phyloP scores from a whole-genome alignment of 2,888 invertebrate species.

The Oxycera nigricornis region DNA sequence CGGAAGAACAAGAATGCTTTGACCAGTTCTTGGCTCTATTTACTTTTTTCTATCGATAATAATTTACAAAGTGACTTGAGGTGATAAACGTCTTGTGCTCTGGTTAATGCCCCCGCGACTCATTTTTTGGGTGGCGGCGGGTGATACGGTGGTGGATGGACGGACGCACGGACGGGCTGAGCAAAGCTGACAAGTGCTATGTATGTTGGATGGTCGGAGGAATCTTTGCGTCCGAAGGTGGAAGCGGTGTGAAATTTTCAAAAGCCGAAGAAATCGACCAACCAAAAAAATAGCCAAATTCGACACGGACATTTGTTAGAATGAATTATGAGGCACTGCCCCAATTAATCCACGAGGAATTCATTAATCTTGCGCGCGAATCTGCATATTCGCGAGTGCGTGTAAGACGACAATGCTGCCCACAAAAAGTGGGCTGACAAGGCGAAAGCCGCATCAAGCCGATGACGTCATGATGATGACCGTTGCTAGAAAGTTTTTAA shows the following conservation, averaged over 20 bases:
- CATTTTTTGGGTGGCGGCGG: background rate
- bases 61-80: conserved; percentile 8
- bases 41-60: conserved; percentile 11
- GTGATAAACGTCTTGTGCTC: conserved; percentile 24
- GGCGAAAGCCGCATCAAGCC: too few relatives aligned
- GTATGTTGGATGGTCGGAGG: background rate
- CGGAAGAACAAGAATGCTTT: background rate
- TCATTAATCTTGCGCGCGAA: background rate
- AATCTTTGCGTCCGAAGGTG: background rate
- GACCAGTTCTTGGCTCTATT: conserved; percentile 12
- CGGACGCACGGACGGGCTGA: background rate
- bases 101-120: conserved; percentile 24
- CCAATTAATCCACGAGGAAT: conserved; percentile 9
- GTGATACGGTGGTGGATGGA: too few relatives aligned
- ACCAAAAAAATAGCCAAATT: background rate
- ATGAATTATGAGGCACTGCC: conserved; percentile 2
- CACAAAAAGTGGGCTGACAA: background rate
- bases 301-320: background rate
- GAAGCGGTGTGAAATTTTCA: background rate
- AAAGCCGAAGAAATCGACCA: background rate
- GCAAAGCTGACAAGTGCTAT: background rate
- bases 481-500: too few relatives aligned
- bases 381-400: background rate
- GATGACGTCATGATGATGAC: too few relatives aligned
- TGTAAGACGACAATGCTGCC: background rate